Evolutionary conservation across 2,888 invertebrate genomes (phyloP).

Genomic region (Phymatocera aterrima): DNA sequence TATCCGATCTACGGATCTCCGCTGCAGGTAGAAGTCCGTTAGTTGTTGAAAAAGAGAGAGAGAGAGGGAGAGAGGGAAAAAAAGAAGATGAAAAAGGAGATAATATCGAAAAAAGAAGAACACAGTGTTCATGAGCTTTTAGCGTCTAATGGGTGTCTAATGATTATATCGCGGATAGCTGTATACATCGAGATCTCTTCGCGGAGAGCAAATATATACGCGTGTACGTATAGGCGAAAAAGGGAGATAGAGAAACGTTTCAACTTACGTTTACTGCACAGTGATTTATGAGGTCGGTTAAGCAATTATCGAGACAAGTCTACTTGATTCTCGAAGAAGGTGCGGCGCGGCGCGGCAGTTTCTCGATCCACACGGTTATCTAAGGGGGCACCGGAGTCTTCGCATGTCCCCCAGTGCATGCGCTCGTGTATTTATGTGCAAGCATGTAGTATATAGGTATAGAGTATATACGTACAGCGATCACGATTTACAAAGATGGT

Average conservation of each 20-base stretch:
- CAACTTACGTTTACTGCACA: slow-evolving; percentile 21
- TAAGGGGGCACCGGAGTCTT: neutral
- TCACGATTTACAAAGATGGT: slow-evolving; percentile 21
- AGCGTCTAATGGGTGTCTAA: slow-evolving; percentile 9
- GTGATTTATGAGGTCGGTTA: slow-evolving; percentile 31
- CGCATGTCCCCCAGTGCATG: neutral
- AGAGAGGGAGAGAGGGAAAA: too few relatives aligned
- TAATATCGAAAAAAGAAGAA: neutral
- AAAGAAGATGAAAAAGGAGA: neutral
- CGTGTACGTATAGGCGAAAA: too few relatives aligned
- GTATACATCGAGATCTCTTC: neutral
- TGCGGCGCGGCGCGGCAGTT: slow-evolving; percentile 10
- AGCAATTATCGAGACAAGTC: slow-evolving; percentile 29
- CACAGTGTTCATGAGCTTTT: neutral
- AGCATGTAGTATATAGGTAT: neutral
- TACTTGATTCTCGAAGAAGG: slow-evolving; percentile 29
- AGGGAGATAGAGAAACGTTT: slow-evolving; percentile 12
- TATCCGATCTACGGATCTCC: too few relatives aligned
- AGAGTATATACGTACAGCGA: neutral
- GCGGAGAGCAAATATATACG: neutral
- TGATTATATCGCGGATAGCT: slow-evolving; percentile 7
- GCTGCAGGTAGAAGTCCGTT: neutral
- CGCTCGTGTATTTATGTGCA: neutral
- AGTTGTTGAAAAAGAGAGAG: too few relatives aligned
- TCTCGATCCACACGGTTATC: neutral